phyloP scores from a whole-genome alignment of 2,888 invertebrate species.

The Catocala sponsa region DNA sequence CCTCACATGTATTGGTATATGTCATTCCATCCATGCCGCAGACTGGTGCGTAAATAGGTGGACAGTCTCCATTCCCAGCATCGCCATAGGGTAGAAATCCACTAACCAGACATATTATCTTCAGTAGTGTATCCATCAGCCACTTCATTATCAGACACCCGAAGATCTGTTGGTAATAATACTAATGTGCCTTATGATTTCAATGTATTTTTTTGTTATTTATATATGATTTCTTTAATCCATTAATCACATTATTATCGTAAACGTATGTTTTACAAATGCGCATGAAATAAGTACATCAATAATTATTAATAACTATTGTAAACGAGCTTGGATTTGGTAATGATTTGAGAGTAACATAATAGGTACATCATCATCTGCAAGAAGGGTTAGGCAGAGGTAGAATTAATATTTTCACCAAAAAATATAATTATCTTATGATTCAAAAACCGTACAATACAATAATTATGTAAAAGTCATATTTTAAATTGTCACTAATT shows the following conservation, averaged over 20 bases:
- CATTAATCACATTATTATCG: not conserved
- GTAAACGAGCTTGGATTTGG: not conserved
- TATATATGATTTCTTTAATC: not conserved
- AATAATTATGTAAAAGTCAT: too few relatives aligned
- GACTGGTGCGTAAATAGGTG: not conserved
- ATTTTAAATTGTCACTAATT: too few relatives aligned
- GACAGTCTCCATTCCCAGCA: not conserved
- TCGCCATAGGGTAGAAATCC: not conserved
- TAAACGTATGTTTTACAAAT: not conserved
- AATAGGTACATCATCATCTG: too few relatives aligned
- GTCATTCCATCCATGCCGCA: not conserved
- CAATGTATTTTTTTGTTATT: too few relatives aligned
- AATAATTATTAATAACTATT: not conserved
- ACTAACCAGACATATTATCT: not conserved
- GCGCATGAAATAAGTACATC: constrained; percentile 1
- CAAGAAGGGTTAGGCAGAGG: too few relatives aligned
- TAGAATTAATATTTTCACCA: too few relatives aligned
- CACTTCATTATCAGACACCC: too few relatives aligned
- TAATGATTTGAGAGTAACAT: not conserved
- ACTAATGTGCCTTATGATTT: too few relatives aligned
- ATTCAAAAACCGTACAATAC: too few relatives aligned
- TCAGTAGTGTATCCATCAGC: not conserved
- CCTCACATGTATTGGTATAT: not conserved
- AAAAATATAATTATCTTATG: too few relatives aligned
- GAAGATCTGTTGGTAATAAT: too few relatives aligned